Base-by-base conservation (phyloP, 2,888 invertebrate genomes). In the Cheilosia variabilis region DNA sequence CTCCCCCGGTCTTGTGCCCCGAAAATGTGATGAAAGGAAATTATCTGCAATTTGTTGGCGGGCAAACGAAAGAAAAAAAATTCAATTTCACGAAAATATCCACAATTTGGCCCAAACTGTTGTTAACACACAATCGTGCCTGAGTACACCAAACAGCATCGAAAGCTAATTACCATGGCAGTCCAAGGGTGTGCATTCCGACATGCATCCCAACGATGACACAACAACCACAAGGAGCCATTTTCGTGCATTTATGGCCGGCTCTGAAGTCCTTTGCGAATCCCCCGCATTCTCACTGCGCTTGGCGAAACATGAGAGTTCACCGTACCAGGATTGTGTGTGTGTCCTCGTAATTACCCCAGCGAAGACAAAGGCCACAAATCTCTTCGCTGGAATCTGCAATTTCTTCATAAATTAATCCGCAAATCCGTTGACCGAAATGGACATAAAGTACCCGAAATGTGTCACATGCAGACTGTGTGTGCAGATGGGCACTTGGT, bases 321-420 rank as follows among this genome's bases (percentile, higher is more conserved):
- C 65, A 72, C 24, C 24, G 19, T 31, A 22, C 34, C 31, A 9
- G 9, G 6, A 27, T 27, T 27, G 27, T 19, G 15, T 41, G 69
- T 75, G 34, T 62, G 31, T 76, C 60, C 47, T 37, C 50, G 83
- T 83, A 79, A 83, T 83, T 83, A 83, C 66, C 78, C 50, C 50
- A 52, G 43, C 62, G 47, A 53, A 57, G 34, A 71, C 80, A 68
- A 78, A 66, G 63, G 63, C 53, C 57, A 75, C 83, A 79, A 75
- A 84, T 75, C 73, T 79, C 57, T 72, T 55, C 37, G 63, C 31
- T 58, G 65, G 79, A 79, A 84, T 84, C 75, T 75, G 69, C 63
- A 69, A 27, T 69, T 84, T 69, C 69, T 84, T 79, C 75, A 79
- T 75, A 84, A 79, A 84, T 75, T 84, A 79, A 84, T 84, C 65